Conservation (phyloP, 2,888 invertebrate genomes). For the Pterobdella sp. region DNA sequence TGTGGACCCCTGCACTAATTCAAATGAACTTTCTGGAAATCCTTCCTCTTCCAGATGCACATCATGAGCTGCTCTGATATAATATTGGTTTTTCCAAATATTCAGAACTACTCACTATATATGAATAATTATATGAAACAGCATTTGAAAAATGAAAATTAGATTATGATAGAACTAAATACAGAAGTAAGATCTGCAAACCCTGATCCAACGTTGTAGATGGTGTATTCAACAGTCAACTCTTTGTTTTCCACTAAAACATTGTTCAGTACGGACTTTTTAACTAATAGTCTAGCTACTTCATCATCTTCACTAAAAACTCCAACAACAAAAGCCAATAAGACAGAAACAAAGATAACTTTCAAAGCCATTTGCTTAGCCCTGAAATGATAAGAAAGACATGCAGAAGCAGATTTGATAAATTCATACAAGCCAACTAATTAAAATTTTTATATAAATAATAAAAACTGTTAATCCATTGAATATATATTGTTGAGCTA, state of each 20-base stretch:
- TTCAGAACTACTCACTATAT: not conserved
- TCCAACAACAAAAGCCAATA: constrained; percentile 29
- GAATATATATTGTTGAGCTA: no score
- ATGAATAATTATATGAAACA: not conserved
- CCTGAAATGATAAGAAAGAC: no score
- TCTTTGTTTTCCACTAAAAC: constrained; percentile 94
- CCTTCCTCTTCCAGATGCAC: constrained; percentile 81
- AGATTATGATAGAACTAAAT: not conserved
- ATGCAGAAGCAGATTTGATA: no score
- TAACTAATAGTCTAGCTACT: constrained; percentile 73
- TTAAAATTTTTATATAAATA: no score
- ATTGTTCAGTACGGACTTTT: constrained; percentile 88
- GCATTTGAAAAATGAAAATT: not conserved
- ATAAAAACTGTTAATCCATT: no score
- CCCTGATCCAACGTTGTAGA: constrained; percentile 84
- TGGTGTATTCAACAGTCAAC: constrained; percentile 82
- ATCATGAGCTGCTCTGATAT: constrained; percentile 68
- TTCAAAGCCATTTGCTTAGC: no score
- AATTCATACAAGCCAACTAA: no score
- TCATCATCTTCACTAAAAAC: constrained; percentile 55
- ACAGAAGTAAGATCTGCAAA: constrained; percentile 34
- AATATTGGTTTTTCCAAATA: no score
- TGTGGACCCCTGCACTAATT: constrained; percentile 74
- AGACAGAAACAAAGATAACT: no score
- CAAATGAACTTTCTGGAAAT: constrained; percentile 84